phyloP scores from a whole-genome alignment of 2,797 vertebrate genomes.

The Iguana delicatissima region DNA sequence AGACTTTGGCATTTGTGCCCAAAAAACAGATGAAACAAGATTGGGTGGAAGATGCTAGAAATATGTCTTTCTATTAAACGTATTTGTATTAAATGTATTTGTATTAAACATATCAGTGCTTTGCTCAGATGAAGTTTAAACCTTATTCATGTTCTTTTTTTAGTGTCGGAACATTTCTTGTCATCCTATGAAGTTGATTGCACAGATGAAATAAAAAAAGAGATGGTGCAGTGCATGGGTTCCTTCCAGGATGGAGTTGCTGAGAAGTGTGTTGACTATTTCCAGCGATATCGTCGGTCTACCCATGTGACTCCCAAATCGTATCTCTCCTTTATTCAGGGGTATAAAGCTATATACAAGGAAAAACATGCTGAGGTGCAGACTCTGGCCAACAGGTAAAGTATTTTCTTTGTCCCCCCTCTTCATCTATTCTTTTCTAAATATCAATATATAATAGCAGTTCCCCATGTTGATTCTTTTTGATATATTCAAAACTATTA shows the following conservation, averaged over 20 bases:
- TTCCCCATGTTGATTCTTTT: not conserved
- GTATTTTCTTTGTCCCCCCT: not conserved
- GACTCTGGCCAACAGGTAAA: constrained; percentile 90
- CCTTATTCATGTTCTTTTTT: not conserved
- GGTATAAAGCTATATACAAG: constrained; percentile 91
- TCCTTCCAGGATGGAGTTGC: constrained; percentile 96
- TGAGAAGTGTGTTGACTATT: constrained; percentile 94
- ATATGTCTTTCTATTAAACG: not conserved
- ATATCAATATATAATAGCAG: not conserved
- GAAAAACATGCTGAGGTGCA: constrained; percentile 91
- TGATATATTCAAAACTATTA: not conserved
- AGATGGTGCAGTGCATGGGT: constrained; percentile 96
- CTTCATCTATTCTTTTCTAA: not conserved
- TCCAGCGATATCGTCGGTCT: constrained; percentile 92
- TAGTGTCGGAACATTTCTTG: constrained; percentile 95
- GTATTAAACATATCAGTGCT: not conserved
- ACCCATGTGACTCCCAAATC: constrained; percentile 96
- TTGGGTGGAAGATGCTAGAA: not conserved
- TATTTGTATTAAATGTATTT: too few species aligned
- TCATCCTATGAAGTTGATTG: constrained; percentile 92
- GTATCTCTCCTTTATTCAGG: constrained; percentile 96
- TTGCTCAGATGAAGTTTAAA: not conserved
- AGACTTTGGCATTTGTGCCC: not conserved
- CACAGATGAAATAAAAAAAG: constrained; percentile 84
- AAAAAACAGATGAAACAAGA: not conserved